Evolutionary conservation across 2,888 invertebrate genomes (phyloP).

Genomic region (Chromoteleia sp.): DNA sequence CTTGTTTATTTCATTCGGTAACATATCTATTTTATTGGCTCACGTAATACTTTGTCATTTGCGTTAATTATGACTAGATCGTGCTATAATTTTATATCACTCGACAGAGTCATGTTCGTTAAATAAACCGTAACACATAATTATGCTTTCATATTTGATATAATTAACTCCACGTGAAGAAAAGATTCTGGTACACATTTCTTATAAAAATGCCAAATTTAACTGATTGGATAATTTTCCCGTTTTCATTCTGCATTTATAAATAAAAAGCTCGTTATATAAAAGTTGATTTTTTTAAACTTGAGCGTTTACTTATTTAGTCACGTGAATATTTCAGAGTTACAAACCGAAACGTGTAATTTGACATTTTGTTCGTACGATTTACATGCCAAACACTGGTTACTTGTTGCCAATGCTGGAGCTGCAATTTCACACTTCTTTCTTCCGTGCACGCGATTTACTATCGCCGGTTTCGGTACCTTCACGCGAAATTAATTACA

Average conservation of each 20-base stretch:
- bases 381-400: conserved; percentile 16
- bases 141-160: not conserved
- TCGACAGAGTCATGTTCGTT: not conserved
- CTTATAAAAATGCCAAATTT: not conserved
- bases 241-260: not conserved
- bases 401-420: conserved; percentile 5
- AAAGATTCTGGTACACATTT: not conserved
- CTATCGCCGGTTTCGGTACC: conserved; percentile 6
- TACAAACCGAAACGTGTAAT: conserved; percentile 11
- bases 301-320: conserved; percentile 10
- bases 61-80: conserved; percentile 17
- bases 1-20: conserved; percentile 3
- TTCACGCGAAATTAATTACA: not conserved
- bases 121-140: not conserved
- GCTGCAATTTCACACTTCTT: conserved; percentile 25
- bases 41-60: conserved; percentile 15
- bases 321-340: conserved; percentile 7
- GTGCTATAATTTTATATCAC: not conserved
- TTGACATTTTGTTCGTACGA: conserved; percentile 25
- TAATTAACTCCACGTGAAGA: not conserved
- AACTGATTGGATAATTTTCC: not conserved
- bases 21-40: not conserved
- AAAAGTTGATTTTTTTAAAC: not conserved
- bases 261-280: conserved; percentile 2
- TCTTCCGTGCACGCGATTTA: conserved; percentile 17